Evolutionary conservation across 2,797 vertebrate species (phyloP), one percentile per base, ranked within the genome.

Genomic region (Potorous gilbertii): DNA sequence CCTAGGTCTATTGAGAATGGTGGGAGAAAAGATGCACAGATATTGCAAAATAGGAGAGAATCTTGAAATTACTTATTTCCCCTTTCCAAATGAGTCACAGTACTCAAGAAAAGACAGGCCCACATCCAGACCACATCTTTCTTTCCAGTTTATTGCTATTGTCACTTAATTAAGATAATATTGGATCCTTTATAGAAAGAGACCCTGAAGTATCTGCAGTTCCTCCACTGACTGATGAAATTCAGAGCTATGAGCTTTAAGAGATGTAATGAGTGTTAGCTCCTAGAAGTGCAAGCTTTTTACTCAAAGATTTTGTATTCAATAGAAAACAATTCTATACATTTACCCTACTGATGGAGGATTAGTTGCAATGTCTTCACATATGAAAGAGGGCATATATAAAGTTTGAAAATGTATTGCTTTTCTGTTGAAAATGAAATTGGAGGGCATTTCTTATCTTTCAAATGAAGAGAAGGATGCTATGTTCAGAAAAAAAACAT

Each of bases 321-420:
- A 27, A 14, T 50, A 87, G 40, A 46, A 87, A 50, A 46, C 40
- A 87, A 5, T 87, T 50, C 40, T 87, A 27, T 50, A 12, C n/a
- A 24, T 50, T 24, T 0, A 18, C 1, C 40, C 27, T 90, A 18
- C 62, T 54, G n/a, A 40, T 0, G 0, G 11, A 0, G 9, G 91
- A 12, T 59, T 62, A 91, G 74, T 56, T 5, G 54, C 0, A 16
- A 57, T 81, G 74, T 93, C 59, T 87, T 54, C 27, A 10, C 24
- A 2, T 56, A 21, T 13, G 55, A 52, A 21, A 34, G 89, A 21
- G 24, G 40, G 56, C 52, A 2, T 18, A 14, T 18, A 81, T 31
- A 16, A 81, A 81, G 31, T 50, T 50, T 81, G 90, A 89, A 93
- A 90, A 29, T 2, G 28, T 1, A 74, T 91, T 66, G 90, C 34